A percentile compares a stretch with the other conserved stretches of the same genome.
phyloP scores from a whole-genome alignment of 2,797 vertebrate genomes.

The Cygnus olor region DNA sequence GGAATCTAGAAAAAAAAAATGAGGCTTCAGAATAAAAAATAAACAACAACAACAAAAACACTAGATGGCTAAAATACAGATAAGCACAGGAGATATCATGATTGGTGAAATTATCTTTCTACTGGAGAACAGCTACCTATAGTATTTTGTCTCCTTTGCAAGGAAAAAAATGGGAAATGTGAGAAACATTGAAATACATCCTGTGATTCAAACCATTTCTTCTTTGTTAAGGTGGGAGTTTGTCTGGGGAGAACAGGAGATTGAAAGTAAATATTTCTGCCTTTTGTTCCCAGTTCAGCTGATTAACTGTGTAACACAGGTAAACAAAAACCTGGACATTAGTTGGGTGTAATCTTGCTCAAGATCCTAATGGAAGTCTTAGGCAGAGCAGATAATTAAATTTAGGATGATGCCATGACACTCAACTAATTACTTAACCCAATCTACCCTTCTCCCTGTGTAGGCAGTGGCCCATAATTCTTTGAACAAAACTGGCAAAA shows the following conservation, averaged over 20 bases:
- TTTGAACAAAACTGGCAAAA: background rate
- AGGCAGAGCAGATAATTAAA: background rate
- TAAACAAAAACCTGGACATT: background rate
- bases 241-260: background rate
- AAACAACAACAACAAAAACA: background rate
- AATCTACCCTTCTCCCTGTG: background rate
- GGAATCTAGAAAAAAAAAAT: background rate
- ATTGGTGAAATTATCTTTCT: background rate
- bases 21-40: background rate
- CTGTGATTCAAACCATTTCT: background rate
- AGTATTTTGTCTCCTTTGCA: background rate
- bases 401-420: background rate
- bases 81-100: background rate
- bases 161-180: background rate
- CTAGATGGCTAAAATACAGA: background rate
- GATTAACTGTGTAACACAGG: background rate
- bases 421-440: background rate
- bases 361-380: background rate
- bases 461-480: background rate
- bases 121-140: background rate
- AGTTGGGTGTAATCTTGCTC: background rate
- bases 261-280: background rate
- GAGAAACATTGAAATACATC: background rate
- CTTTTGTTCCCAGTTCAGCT: background rate
- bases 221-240: background rate